Percentiles rank a stretch among this genome's conserved stretches.
Evolutionary conservation across 1,140 invertebrate species (phyloP).

Genomic region (Drosophila cardini): DNA sequence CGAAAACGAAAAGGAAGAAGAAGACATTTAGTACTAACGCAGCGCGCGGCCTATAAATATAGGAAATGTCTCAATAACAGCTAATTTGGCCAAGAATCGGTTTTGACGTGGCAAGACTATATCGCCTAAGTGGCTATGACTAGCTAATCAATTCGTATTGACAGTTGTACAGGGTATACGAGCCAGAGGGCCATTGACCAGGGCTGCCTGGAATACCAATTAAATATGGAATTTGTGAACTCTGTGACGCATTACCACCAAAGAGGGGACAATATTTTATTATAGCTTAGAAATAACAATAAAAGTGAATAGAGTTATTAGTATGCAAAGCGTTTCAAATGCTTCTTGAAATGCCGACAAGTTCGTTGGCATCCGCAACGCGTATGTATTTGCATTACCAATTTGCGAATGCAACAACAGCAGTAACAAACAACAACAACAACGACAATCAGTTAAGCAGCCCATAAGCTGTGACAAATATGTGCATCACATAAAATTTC

Average conservation of each 20-base stretch:
- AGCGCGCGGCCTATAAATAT: constrained; percentile 56
- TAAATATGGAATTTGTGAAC: neutral
- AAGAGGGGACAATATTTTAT: constrained; percentile 34
- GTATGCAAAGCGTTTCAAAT: constrained; percentile 76
- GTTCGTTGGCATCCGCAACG: constrained; percentile 37
- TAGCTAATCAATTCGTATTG: neutral
- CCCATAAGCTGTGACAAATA: constrained; percentile 42
- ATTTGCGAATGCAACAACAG: constrained; percentile 45
- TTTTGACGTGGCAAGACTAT: neutral
- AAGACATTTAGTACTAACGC: neutral
- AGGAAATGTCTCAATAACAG: constrained; percentile 62
- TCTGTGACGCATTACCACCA: constrained; percentile 9
- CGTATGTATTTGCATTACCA: constrained; percentile 25
- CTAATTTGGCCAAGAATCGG: constrained; percentile 37
- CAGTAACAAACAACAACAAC: neutral
- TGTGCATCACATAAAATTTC: constrained; percentile 60
- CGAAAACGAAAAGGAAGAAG: neutral
- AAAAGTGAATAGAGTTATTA: constrained; percentile 48
- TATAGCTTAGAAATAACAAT: constrained; percentile 43
- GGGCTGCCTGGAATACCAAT: neutral
- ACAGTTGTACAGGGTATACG: neutral
- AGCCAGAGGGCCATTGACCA: neutral
- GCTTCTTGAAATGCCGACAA: constrained; percentile 31
- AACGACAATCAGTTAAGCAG: constrained; percentile 51
- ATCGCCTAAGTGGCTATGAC: neutral